Evolutionary conservation across 1,140 invertebrate genomes (phyloP).

Genomic region (Phymorhynchus buccinoides): DNA sequence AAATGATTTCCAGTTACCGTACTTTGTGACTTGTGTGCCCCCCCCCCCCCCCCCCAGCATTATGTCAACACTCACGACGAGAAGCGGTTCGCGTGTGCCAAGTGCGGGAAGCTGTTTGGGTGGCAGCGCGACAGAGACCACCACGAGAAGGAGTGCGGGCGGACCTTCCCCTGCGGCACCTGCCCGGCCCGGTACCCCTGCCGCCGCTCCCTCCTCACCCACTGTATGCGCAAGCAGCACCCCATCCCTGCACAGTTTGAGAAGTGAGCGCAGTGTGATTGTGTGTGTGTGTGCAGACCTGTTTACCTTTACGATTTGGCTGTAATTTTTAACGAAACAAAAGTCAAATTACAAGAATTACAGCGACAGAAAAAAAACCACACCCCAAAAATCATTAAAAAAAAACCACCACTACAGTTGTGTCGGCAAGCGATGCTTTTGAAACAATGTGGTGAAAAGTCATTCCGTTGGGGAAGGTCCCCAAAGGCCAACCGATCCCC

Average conservation of each 20-base stretch:
- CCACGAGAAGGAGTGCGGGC: constrained; percentile 33
- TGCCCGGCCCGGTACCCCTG: constrained; percentile 23
- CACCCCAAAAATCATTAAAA: too few species aligned
- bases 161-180: constrained; percentile 13
- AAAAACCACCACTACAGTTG: too few species aligned
- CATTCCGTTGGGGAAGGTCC: too few species aligned
- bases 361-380: too few species aligned
- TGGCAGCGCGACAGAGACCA: constrained; percentile 21
- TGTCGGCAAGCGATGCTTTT: too few species aligned
- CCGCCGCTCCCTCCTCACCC: constrained; percentile 26
- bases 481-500: too few species aligned
- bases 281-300: too few species aligned
- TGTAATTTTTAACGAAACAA: too few species aligned
- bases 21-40: background rate
- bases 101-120: constrained; percentile 36
- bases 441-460: too few species aligned
- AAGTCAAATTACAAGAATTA: too few species aligned
- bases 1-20: background rate
- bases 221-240: constrained; percentile 34
- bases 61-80: constrained; percentile 37
- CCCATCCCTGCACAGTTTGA: background rate
- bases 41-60: constrained; percentile 13
- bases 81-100: constrained; percentile 31
- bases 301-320: too few species aligned
- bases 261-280: too few species aligned